Base-by-base conservation (phyloP, 2,888 invertebrate genomes). In the Gasteruption jaculator region DNA sequence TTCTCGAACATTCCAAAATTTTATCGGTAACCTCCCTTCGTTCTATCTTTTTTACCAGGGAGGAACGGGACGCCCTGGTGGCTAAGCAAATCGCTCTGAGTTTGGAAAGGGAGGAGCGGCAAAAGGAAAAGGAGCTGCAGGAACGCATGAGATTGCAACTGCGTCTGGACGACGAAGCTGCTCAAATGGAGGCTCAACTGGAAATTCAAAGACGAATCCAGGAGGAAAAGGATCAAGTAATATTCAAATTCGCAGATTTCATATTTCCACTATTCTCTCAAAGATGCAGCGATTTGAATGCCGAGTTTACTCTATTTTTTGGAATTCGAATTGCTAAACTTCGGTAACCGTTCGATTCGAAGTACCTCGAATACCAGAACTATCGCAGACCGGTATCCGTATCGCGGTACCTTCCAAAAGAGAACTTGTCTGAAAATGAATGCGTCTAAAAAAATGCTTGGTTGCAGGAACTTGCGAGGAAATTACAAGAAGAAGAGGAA, bases 401-500 rank as follows among this genome's bases (percentile, higher is more conserved):
- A n/a, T n/a, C n/a, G n/a, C n/a, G n/a, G n/a, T n/a, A n/a, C n/a
- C n/a, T n/a, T n/a, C n/a, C n/a, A n/a, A n/a, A n/a, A n/a, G n/a
- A n/a, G n/a, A n/a, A n/a, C n/a, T n/a, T n/a, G n/a, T n/a, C n/a
- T n/a, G n/a, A n/a, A n/a, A n/a, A n/a, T n/a, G n/a, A n/a, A n/a
- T n/a, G n/a, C n/a, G n/a, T n/a, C n/a, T 14, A 4, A 29, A 24
- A 12, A 27, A 25, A 48, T 29, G 20, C 22, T 42, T 27, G 49
- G 22, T 52, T 62, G 25, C 54, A 84, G 83, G 80, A 86, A 68
- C 66, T 90, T 30, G 90, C 90, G 0, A 74, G 81, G 47, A 76
- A 83, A 46, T 69, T 90, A 20, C 89, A 90, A 71, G 82, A 85
- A 56, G 82, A 87, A 67, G 87, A 88, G 68, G 76, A 80, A 47